A percentile compares a stretch with the other conserved stretches of the same genome.
These are phyloP conservation scores for Tenebrosternarchus preto DNA, from an alignment of 2,113 vertebrate genomes.

Conservation along the genomic window DNA sequence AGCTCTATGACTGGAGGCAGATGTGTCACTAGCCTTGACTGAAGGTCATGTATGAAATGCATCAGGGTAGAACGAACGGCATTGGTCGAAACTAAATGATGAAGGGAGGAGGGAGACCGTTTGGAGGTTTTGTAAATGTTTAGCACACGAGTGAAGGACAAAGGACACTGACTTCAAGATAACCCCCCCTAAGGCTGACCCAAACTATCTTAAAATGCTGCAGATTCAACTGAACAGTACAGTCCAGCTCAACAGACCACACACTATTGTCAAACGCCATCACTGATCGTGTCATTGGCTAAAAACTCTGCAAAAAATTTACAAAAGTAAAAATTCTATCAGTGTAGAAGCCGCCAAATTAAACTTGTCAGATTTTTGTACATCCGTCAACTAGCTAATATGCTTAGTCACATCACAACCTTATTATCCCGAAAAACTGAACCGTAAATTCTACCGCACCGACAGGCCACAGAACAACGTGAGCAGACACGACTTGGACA, in stretches of 20 bases:
- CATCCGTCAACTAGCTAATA: no score
- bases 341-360: no score
- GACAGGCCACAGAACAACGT: no score
- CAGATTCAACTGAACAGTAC: neutral
- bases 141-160: conserved; percentile 40
- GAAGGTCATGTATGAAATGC: conserved; percentile 57
- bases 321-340: no score
- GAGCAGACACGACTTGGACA: no score
- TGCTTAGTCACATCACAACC: no score
- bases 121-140: conserved; percentile 53
- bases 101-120: conserved; percentile 13
- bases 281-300: no score
- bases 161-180: conserved; percentile 46
- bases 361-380: no score
- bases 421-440: no score
- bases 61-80: conserved; percentile 25
- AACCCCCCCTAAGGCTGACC: conserved; percentile 8
- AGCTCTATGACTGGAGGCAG: conserved; percentile 51
- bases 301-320: no score
- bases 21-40: conserved; percentile 65
- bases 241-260: neutral
- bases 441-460: no score
- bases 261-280: no score
- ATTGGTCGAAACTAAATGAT: conserved; percentile 27
- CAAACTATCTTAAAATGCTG: neutral